These are phyloP conservation scores for Syrista parreyssii DNA, from an alignment of 2,888 invertebrate genomes.

Conservation along the genomic window DNA sequence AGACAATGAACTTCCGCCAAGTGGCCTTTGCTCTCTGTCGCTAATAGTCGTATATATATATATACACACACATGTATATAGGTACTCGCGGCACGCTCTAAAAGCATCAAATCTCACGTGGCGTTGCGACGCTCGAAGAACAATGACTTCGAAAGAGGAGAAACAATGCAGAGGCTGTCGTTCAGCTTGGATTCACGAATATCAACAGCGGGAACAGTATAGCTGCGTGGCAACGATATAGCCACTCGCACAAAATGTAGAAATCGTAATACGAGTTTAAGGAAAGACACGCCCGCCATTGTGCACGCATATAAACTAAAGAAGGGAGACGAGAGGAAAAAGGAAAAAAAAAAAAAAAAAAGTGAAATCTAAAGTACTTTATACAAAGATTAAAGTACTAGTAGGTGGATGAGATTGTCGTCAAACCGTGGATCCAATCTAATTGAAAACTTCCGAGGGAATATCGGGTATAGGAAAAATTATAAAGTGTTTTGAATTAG, in stretches of 20 bases:
- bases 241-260: too few species aligned
- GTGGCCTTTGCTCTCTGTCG: constrained; percentile 8
- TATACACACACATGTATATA: background rate
- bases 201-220: too few species aligned
- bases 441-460: too few species aligned
- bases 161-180: constrained; percentile 39
- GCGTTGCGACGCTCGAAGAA: constrained; percentile 24
- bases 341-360: background rate
- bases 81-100: constrained; percentile 2
- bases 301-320: too few species aligned
- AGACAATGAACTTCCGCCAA: constrained; percentile 18
- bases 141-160: constrained; percentile 35
- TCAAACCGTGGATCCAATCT: too few species aligned
- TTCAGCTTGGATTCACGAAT: constrained; percentile 10
- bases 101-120: constrained; percentile 31
- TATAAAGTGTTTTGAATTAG: too few species aligned
- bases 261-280: too few species aligned
- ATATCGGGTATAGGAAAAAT: too few species aligned
- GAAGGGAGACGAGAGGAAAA: constrained; percentile 12
- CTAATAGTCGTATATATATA: constrained; percentile 21
- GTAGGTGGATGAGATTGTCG: background rate
- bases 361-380: background rate
- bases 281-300: too few species aligned
- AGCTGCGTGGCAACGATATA: too few species aligned
- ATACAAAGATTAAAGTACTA: background rate